phyloP scores from a whole-genome alignment of 2,888 invertebrate species.

The Apomyelois bistriatella region DNA sequence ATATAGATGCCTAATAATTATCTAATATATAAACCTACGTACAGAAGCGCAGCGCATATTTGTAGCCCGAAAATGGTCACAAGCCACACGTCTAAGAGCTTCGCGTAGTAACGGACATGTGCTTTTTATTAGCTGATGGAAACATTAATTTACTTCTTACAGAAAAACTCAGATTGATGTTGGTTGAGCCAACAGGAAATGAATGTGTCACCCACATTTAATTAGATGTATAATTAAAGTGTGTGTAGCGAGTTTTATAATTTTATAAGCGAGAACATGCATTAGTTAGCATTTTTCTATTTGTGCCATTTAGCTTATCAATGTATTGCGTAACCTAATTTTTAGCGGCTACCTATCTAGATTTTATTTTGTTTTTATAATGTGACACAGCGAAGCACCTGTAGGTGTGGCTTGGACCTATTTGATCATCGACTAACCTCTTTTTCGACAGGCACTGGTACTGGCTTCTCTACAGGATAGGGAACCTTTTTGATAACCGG shows the following conservation, averaged over 20 bases:
- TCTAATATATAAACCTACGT: neutral
- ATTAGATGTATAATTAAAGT: no score
- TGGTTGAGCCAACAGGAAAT: no score
- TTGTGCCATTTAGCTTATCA: no score
- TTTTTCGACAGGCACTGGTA: slow-evolving; percentile 87
- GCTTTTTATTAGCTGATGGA: no score
- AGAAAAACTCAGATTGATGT: neutral
- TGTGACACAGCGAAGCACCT: neutral
- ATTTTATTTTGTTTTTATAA: no score
- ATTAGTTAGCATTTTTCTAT: no score
- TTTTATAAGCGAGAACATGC: no score
- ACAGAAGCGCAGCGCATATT: neutral
- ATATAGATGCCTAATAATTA: no score
- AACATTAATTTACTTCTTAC: neutral
- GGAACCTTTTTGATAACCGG: slow-evolving; percentile 86
- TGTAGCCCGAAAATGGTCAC: neutral
- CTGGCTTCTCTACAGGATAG: slow-evolving; percentile 85
- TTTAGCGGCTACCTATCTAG: no score
- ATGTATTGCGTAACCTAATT: no score
- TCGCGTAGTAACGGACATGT: neutral
- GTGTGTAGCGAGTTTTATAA: no score
- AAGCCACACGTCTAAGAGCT: neutral
- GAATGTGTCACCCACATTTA: no score
- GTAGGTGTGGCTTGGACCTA: neutral
- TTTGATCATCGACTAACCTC: slow-evolving; percentile 70